A percentile compares a stretch with the other conserved stretches of the same genome.
Evolutionary conservation across 2,797 vertebrate genomes (phyloP).

Genomic region (Xiphorhynchus erythropygius): DNA sequence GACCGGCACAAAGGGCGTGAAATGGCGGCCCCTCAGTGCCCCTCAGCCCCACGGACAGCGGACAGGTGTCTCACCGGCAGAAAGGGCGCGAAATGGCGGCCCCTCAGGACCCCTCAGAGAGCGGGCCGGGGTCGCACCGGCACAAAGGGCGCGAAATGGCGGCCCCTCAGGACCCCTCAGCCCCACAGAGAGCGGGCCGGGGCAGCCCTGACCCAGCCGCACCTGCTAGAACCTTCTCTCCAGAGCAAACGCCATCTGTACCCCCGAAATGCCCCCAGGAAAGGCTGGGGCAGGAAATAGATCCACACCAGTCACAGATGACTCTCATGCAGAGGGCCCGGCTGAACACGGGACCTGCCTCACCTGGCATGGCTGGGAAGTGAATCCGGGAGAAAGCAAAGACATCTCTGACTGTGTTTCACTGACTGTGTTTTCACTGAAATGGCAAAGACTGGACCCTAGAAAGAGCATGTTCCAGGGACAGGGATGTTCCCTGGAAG

Average conservation of each 20-base stretch:
- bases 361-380: too few relatives aligned
- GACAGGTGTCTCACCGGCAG: too few relatives aligned
- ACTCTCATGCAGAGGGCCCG: neutral
- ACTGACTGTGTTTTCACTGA: neutral
- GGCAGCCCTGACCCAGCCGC: too few relatives aligned
- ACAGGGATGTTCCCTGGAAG: neutral
- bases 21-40: neutral
- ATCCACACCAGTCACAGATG: neutral
- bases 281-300: neutral
- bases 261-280: fast-evolving
- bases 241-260: fast-evolving
- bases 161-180: too few relatives aligned
- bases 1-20: neutral
- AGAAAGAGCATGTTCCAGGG: neutral
- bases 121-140: too few relatives aligned
- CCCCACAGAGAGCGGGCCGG: too few relatives aligned
- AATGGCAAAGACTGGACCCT: neutral
- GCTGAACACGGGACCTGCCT: neutral
- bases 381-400: neutral
- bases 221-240: neutral
- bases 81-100: too few relatives aligned
- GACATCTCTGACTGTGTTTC: neutral
- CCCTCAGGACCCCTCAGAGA: too few relatives aligned
- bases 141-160: too few relatives aligned
- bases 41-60: too few relatives aligned